phyloP scores from a whole-genome alignment of 1,140 invertebrate species.

The Saccostrea glomerata region DNA sequence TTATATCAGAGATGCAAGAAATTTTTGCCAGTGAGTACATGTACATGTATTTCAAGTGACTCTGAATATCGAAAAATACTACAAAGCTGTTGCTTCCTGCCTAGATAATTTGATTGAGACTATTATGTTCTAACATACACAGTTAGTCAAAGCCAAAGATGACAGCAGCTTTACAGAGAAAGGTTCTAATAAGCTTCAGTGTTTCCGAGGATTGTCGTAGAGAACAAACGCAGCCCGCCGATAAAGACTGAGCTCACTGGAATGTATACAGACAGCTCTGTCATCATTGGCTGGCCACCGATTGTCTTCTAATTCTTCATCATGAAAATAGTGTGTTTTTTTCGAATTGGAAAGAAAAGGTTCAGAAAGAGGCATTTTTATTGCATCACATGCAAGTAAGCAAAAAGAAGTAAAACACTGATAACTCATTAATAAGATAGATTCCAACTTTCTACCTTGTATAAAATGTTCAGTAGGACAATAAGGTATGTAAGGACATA shows the following conservation, averaged over 20 bases:
- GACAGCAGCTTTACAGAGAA: neutral
- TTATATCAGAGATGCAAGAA: too few species aligned
- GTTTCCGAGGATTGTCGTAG: neutral
- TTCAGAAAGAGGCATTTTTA: neutral
- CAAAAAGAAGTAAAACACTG: neutral
- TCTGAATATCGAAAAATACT: too few species aligned
- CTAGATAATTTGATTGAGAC: too few species aligned
- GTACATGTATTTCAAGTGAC: too few species aligned
- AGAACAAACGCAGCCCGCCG: constrained; percentile 17
- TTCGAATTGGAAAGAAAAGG: neutral
- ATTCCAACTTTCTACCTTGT: too few species aligned
- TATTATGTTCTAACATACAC: too few species aligned
- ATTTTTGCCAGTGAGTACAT: too few species aligned
- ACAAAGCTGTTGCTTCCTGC: too few species aligned
- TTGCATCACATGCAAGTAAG: neutral
- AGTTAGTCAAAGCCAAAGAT: neutral
- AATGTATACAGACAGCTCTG: constrained; percentile 36
- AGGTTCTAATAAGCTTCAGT: neutral
- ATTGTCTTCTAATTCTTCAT: neutral
- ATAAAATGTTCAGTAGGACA: too few species aligned
- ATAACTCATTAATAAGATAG: neutral
- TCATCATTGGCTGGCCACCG: constrained; percentile 35
- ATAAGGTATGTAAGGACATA: too few species aligned
- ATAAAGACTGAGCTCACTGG: constrained; percentile 48
- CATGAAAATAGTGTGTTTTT: neutral